These are phyloP conservation scores for Cephalotes varians DNA, from an alignment of 2,888 invertebrate species.

Conservation along the genomic window DNA sequence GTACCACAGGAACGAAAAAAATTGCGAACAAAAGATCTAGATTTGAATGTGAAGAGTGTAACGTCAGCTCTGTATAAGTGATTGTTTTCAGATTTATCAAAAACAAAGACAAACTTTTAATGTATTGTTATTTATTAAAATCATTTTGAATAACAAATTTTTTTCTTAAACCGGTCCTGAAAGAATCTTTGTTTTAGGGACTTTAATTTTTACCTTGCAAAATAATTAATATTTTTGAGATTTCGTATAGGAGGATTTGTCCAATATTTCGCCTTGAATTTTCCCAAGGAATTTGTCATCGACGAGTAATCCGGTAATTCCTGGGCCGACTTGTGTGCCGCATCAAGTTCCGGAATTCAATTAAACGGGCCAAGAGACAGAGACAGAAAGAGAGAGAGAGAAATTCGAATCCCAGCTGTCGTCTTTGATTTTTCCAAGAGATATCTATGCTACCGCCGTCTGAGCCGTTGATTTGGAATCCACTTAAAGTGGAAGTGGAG, in stretches of 20 bases:
- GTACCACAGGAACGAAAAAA: too few species aligned
- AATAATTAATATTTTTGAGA: background rate
- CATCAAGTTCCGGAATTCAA: slow-evolving; percentile 43
- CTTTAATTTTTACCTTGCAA: background rate
- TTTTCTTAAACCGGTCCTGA: too few species aligned
- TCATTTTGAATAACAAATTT: too few species aligned
- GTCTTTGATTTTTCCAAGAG: slow-evolving; percentile 49
- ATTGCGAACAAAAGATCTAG: too few species aligned
- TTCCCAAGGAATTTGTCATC: slow-evolving; percentile 33
- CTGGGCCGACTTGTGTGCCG: background rate
- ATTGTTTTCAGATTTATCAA: too few species aligned
- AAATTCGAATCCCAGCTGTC: slow-evolving; percentile 41
- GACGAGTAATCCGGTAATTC: slow-evolving; percentile 30
- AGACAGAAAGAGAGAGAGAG: too few species aligned
- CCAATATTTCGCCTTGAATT: slow-evolving; percentile 22
- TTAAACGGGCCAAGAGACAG: slow-evolving; percentile 47
- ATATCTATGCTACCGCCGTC: slow-evolving; percentile 19
- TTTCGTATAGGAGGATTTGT: background rate
- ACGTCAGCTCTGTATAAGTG: too few species aligned
- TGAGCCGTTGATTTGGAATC: slow-evolving; percentile 25
- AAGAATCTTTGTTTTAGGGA: too few species aligned
- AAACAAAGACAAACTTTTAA: too few species aligned
- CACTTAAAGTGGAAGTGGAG: slow-evolving; percentile 29
- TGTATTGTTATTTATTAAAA: too few species aligned
- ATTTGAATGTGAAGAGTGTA: too few species aligned